A percentile compares a stretch with the other conserved stretches of the same genome.
Evolutionary conservation across 1,140 invertebrate genomes (phyloP).

Genomic region (Calephelis virginiensis): DNA sequence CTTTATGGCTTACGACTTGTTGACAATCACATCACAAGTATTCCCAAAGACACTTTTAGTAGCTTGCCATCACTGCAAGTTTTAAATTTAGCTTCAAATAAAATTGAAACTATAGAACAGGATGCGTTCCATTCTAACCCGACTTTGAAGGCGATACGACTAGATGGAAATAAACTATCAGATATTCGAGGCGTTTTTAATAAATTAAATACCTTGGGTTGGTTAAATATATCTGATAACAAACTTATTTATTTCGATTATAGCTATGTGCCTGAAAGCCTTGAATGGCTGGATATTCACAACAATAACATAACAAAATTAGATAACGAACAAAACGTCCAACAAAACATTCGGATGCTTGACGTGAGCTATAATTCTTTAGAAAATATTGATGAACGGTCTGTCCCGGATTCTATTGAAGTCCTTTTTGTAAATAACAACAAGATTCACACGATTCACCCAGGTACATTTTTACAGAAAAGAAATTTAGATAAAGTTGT

Average conservation of each 20-base stretch:
- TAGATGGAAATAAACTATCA: constrained; percentile 84
- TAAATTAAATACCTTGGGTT: constrained; percentile 82
- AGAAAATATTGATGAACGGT: constrained; percentile 83
- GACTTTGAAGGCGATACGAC: constrained; percentile 82
- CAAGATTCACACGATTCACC: constrained; percentile 84
- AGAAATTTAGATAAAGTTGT: constrained; percentile 86
- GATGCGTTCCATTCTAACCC: constrained; percentile 83
- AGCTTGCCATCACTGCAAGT: constrained; percentile 83
- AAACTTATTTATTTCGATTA: constrained; percentile 84
- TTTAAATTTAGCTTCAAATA: constrained; percentile 85
- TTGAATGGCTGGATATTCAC: constrained; percentile 87
- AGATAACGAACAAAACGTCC: constrained; percentile 88
- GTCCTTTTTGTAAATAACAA: constrained; percentile 89
- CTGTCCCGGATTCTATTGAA: constrained; percentile 86
- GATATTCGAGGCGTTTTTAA: constrained; percentile 85
- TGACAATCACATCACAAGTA: constrained; percentile 83
- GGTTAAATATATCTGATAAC: constrained; percentile 87
- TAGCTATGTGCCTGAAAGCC: constrained; percentile 81
- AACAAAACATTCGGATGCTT: constrained; percentile 87
- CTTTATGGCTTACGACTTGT: constrained; percentile 82
- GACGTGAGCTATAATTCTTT: constrained; percentile 88
- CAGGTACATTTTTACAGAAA: constrained; percentile 87
- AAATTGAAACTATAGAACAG: constrained; percentile 82
- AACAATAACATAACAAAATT: constrained; percentile 83
- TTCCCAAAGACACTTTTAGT: constrained; percentile 83